phyloP scores from a whole-genome alignment of 2,888 invertebrate species.

The Hofmannophila pseudospretella region DNA sequence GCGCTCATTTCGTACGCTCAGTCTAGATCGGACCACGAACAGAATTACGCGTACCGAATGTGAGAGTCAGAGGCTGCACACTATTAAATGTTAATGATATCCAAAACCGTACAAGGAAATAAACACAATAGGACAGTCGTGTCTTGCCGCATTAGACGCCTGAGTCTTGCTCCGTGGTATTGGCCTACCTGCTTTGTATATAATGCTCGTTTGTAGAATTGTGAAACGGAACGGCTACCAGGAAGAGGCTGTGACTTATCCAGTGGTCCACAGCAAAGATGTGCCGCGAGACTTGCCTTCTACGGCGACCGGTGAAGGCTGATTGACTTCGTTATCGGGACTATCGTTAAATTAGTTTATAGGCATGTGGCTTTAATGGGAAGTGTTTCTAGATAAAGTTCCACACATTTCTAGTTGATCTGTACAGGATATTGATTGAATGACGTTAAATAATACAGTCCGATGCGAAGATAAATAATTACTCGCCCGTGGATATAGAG shows the following conservation, averaged over 20 bases:
- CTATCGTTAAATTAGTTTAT: slow-evolving; percentile 43
- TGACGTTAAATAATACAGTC: too few relatives aligned
- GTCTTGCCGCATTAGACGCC: slow-evolving; percentile 67
- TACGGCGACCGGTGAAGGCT: slow-evolving; percentile 51
- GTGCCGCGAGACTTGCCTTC: slow-evolving; percentile 42
- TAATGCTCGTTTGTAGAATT: slow-evolving; percentile 71
- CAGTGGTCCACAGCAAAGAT: slow-evolving; percentile 52
- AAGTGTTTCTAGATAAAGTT: slow-evolving; percentile 5
- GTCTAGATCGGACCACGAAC: slow-evolving; percentile 10
- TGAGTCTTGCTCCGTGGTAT: slow-evolving; percentile 59
- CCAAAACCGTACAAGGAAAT: slow-evolving; percentile 71
- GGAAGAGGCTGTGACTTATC: slow-evolving; percentile 63
- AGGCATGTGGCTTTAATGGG: slow-evolving; percentile 33
- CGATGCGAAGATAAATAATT: too few relatives aligned
- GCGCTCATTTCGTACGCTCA: neutral
- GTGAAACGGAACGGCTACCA: slow-evolving; percentile 60
- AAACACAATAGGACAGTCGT: slow-evolving; percentile 73
- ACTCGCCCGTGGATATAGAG: too few relatives aligned
- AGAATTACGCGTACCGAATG: slow-evolving; percentile 52
- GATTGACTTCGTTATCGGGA: slow-evolving; percentile 56
- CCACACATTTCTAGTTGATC: neutral
- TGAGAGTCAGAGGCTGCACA: slow-evolving; percentile 54
- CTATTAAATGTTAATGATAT: slow-evolving; percentile 71
- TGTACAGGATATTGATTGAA: slow-evolving; percentile 1
- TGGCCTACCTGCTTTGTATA: slow-evolving; percentile 69